phyloP scores from a whole-genome alignment of 2,888 invertebrate genomes.

The Laspeyria flexula region DNA sequence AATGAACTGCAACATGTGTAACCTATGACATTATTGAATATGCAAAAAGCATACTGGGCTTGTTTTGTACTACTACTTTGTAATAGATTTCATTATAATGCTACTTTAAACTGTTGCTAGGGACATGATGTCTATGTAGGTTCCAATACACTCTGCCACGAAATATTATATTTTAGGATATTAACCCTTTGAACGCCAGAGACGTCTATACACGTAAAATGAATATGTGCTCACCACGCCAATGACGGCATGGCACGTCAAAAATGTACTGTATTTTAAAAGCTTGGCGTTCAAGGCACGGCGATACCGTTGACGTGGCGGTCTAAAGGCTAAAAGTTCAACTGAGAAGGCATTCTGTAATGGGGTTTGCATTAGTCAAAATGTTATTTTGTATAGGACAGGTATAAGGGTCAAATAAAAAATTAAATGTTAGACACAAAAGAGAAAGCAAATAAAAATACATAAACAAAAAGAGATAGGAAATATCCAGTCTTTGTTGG shows the following conservation, averaged over 20 bases:
- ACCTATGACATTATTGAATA: constrained; percentile 64
- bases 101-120: not conserved
- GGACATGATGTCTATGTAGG: not conserved
- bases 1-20: constrained; percentile 52
- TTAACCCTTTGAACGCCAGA: too few species aligned
- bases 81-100: constrained; percentile 10
- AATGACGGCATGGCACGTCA: too few species aligned
- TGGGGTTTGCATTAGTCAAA: not conserved
- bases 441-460: not conserved
- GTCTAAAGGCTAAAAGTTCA: too few species aligned
- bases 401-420: too few species aligned
- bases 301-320: too few species aligned
- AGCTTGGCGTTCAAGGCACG: too few species aligned
- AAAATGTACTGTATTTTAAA: too few species aligned
- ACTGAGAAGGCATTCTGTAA: not conserved
- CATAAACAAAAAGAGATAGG: not conserved
- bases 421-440: not conserved
- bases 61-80: constrained; percentile 27
- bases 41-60: constrained; percentile 47
- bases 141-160: not conserved
- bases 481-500: constrained; percentile 8
- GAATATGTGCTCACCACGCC: too few species aligned
- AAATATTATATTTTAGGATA: too few species aligned
- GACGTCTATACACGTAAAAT: too few species aligned
- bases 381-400: too few species aligned